Evolutionary conservation across 2,888 invertebrate genomes (phyloP).

Genomic region (Phyto melanocephala): DNA sequence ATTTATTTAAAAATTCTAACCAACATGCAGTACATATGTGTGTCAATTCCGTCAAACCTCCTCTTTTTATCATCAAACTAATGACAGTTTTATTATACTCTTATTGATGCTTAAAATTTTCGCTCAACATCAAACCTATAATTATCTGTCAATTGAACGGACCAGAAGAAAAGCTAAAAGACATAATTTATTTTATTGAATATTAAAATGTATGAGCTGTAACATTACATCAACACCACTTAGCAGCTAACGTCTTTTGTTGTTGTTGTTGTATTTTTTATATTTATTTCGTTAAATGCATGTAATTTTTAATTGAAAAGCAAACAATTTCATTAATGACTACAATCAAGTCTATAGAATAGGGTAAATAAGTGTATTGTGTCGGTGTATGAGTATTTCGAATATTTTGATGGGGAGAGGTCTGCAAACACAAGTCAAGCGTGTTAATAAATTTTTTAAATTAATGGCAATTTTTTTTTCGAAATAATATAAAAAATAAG

Average conservation of each 20-base stretch:
- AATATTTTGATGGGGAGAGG: constrained; percentile 9
- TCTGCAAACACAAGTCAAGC: constrained; percentile 23
- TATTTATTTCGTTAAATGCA: background rate
- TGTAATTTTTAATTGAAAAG: constrained; percentile 24
- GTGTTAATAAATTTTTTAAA: constrained; percentile 30
- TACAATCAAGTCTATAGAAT: background rate
- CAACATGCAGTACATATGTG: background rate
- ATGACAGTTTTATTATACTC: constrained; percentile 5
- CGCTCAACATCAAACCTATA: background rate
- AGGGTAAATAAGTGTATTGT: background rate
- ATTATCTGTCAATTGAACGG: background rate
- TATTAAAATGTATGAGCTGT: background rate
- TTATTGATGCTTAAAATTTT: background rate
- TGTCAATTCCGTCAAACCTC: background rate
- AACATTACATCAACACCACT: background rate
- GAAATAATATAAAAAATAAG: background rate
- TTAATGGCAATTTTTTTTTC: constrained; percentile 14
- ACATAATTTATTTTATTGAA: background rate
- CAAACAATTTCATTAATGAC: constrained; percentile 15
- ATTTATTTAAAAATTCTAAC: no score
- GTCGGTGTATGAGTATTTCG: background rate
- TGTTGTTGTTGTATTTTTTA: background rate
- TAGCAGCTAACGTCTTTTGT: background rate
- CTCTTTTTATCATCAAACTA: background rate
- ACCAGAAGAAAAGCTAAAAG: background rate